Conservation (phyloP, 2,797 vertebrate species). For the Lophius americanus region DNA sequence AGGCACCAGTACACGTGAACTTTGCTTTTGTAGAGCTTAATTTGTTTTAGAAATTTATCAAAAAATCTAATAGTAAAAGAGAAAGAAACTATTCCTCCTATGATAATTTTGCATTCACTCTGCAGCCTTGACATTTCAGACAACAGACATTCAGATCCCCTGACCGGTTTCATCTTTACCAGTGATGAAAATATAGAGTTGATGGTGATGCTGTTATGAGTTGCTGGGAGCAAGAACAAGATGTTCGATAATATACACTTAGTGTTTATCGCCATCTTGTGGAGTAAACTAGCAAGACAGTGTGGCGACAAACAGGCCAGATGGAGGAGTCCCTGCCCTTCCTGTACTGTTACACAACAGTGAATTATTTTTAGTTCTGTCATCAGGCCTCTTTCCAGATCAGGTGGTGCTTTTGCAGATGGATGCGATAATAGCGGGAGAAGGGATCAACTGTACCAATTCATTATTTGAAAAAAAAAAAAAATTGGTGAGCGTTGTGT, state of each 20-base stretch:
- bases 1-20: not conserved
- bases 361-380: constrained; percentile 38
- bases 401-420: constrained; percentile 22
- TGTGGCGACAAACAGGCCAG: not conserved
- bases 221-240: constrained; percentile 24
- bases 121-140: constrained; percentile 36
- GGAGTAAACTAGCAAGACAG: constrained; percentile 25
- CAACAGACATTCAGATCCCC: not conserved
- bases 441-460: not conserved
- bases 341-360: constrained; percentile 47
- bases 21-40: not conserved
- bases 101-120: not conserved
- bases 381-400: constrained; percentile 6
- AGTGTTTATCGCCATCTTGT: constrained; percentile 63
- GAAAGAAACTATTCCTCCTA: too few species aligned
- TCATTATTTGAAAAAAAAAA: not conserved
- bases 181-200: constrained; percentile 2
- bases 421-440: not conserved
- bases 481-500: too few species aligned
- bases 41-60: not conserved
- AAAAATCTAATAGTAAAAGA: too few species aligned
- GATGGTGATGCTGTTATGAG: constrained; percentile 21
- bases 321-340: not conserved
- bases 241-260: constrained; percentile 11
- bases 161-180: constrained; percentile 18